Evolutionary conservation across 2,797 vertebrate genomes (phyloP).

Genomic region (Diglossa cyanea): DNA sequence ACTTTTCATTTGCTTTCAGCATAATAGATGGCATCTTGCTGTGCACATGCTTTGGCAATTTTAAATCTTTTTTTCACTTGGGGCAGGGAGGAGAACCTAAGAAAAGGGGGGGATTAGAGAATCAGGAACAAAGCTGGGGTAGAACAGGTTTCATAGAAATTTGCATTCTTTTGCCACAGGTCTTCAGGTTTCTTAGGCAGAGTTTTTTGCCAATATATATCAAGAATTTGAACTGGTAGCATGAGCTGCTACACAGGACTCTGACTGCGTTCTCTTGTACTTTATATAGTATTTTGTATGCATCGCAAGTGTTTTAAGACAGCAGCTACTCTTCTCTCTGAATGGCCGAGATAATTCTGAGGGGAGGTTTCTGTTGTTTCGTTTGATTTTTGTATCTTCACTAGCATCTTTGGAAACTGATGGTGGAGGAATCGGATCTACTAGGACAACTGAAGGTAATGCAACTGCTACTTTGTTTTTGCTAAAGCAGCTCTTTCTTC

Average conservation of each 20-base stretch:
- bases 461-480: background rate
- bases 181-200: background rate
- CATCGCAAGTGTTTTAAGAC: background rate
- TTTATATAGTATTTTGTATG: background rate
- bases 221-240: background rate
- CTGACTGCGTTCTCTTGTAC: background rate
- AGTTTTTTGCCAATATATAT: background rate
- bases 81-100: background rate
- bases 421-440: constrained; percentile 96
- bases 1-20: background rate
- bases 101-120: background rate
- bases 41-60: background rate
- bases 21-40: background rate
- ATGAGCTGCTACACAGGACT: background rate
- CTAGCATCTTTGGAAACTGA: constrained; percentile 97
- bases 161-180: background rate
- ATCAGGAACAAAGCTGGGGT: background rate
- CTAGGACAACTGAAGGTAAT: constrained; percentile 94
- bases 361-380: background rate
- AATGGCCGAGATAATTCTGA: background rate
- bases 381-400: constrained; percentile 3
- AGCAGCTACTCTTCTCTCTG: background rate
- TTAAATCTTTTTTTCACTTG: background rate
- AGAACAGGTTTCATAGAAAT: background rate
- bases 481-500: background rate